Evolutionary conservation across 2,113 vertebrate species (phyloP).

Genomic region (Addax nasomaculatus): DNA sequence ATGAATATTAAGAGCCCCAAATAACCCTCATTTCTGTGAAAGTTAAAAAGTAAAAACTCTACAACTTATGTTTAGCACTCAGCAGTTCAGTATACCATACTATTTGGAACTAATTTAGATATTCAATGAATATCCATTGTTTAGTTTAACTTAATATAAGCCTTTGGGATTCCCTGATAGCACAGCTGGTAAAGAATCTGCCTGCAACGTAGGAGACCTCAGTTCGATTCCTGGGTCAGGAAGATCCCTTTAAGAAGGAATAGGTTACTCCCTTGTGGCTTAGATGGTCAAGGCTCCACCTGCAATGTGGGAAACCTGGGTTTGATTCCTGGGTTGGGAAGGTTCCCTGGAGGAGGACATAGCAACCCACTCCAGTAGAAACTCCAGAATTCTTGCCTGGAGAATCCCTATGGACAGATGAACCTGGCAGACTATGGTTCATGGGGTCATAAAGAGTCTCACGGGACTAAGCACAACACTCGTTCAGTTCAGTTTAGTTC

Average conservation of each 20-base stretch:
- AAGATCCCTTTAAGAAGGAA: background rate
- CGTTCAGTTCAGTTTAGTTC: background rate
- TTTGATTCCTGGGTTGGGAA: background rate
- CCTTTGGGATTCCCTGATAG: background rate
- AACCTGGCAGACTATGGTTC: background rate
- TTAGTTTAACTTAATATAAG: background rate
- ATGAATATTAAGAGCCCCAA: background rate
- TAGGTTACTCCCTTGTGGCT: background rate
- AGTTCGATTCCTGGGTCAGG: background rate
- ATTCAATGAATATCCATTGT: background rate
- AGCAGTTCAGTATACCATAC: background rate
- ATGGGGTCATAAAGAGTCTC: background rate
- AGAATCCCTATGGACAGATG: background rate
- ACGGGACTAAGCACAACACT: background rate
- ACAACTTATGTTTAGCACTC: background rate
- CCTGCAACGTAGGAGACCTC: background rate
- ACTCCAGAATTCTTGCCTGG: background rate
- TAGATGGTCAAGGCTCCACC: background rate
- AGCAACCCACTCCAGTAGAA: background rate
- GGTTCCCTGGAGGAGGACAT: background rate
- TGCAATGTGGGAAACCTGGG: background rate
- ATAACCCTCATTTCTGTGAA: background rate
- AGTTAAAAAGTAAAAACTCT: background rate
- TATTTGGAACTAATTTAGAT: background rate
- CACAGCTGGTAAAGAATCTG: rapidly evolving